These are phyloP conservation scores for Hemiprocne comata DNA, from an alignment of 2,113 vertebrate genomes.

Conservation along the genomic window DNA sequence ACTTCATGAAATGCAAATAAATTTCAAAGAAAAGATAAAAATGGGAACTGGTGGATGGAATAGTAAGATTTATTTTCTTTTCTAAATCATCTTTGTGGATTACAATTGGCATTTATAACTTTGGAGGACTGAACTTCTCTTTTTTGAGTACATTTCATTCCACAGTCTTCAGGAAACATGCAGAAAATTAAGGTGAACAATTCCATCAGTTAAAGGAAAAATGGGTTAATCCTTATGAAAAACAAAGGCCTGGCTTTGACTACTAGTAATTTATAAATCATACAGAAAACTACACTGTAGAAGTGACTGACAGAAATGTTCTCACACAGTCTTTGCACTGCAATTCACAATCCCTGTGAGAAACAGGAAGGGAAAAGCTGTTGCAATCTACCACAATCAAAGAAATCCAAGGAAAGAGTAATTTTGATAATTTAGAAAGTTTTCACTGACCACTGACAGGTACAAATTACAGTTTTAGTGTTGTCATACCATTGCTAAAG, in stretches of 20 bases:
- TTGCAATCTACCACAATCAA: neutral
- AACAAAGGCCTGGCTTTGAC: neutral
- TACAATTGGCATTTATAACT: constrained; percentile 8
- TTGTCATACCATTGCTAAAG: neutral
- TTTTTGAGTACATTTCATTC: neutral
- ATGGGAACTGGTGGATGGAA: neutral
- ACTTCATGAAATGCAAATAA: constrained; percentile 39
- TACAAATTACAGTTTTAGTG: neutral
- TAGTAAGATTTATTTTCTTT: constrained; percentile 30
- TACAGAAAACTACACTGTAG: neutral
- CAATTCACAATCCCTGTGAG: neutral
- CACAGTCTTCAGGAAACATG: neutral
- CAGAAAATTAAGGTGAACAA: neutral
- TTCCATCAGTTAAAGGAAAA: neutral
- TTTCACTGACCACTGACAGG: neutral
- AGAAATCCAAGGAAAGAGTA: neutral
- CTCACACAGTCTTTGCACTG: neutral
- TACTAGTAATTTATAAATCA: neutral
- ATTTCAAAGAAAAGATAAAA: constrained; percentile 41
- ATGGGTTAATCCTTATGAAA: neutral
- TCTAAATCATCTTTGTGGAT: constrained; percentile 39
- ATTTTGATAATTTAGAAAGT: neutral
- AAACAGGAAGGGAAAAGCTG: neutral
- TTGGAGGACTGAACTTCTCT: neutral
- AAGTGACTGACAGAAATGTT: neutral